Conservation (phyloP, 2,113 vertebrate species). For the Benitochromis conjunctus region DNA sequence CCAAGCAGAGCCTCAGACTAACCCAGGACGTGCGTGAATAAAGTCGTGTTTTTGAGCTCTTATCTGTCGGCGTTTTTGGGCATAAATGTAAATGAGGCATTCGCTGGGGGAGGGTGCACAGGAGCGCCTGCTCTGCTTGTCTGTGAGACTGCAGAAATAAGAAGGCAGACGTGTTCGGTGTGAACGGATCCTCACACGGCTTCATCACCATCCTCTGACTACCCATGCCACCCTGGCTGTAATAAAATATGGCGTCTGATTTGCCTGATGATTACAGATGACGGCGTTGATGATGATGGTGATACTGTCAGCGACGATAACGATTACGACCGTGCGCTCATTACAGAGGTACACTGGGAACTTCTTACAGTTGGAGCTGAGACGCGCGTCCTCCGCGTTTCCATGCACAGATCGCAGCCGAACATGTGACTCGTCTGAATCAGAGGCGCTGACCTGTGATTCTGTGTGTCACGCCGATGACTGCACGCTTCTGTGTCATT, state of each 20-base stretch:
- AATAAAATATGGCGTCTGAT: slow-evolving; percentile 7
- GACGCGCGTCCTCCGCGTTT: background rate
- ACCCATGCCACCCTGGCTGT: background rate
- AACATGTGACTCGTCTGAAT: slow-evolving; percentile 12
- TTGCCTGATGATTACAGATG: slow-evolving; percentile 26
- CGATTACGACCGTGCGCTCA: slow-evolving; percentile 1
- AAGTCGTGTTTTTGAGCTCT: background rate
- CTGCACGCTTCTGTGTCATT: slow-evolving; percentile 47
- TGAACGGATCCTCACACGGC: slow-evolving; percentile 17
- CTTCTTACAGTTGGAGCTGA: background rate
- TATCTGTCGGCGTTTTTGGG: background rate
- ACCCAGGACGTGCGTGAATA: background rate
- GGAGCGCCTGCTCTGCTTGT: background rate
- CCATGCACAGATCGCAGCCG: background rate
- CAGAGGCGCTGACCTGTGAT: slow-evolving; percentile 38
- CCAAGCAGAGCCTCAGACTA: background rate
- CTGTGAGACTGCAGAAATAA: background rate
- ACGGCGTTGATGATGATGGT: slow-evolving; percentile 22
- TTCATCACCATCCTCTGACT: slow-evolving; percentile 30
- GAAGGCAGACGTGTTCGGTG: background rate
- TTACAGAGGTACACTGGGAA: background rate
- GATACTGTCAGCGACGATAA: slow-evolving; percentile 21
- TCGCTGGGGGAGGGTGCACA: background rate
- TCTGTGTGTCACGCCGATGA: slow-evolving; percentile 37
- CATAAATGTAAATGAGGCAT: background rate